These are phyloP conservation scores for Ptychadena robeensis DNA, from an alignment of 2,797 vertebrate genomes.

Conservation along the genomic window DNA sequence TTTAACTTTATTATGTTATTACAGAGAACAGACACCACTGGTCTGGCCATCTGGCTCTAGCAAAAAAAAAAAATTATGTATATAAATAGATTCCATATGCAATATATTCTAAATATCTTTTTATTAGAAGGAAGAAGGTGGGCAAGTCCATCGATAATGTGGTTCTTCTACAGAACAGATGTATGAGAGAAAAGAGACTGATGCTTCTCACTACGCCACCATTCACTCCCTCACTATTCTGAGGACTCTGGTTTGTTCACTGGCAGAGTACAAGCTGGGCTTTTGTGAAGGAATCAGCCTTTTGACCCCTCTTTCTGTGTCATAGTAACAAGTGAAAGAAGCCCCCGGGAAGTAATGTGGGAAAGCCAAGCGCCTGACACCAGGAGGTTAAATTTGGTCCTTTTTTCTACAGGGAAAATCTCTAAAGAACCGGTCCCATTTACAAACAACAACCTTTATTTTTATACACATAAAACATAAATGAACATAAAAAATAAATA, in stretches of 20 bases:
- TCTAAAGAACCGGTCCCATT: too few relatives aligned
- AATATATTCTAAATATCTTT: background rate
- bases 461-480: too few relatives aligned
- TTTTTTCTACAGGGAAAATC: constrained; percentile 10
- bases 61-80: background rate
- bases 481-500: too few relatives aligned
- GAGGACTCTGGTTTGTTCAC: constrained; percentile 17
- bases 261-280: constrained; percentile 45
- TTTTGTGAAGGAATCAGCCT: constrained; percentile 52
- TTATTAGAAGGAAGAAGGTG: background rate
- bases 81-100: background rate
- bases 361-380: constrained; percentile 48
- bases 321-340: constrained; percentile 49
- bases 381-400: constrained; percentile 42
- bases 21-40: background rate
- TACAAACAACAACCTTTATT: too few relatives aligned
- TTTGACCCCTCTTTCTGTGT: constrained; percentile 36
- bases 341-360: constrained; percentile 46
- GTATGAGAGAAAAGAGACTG: constrained; percentile 20
- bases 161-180: constrained; percentile 20
- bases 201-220: constrained; percentile 34
- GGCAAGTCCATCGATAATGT: background rate
- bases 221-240: constrained; percentile 24
- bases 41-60: background rate
- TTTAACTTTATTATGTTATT: background rate